These are phyloP conservation scores for Stratiolaelaps scimitus DNA, from an alignment of 1,140 invertebrate genomes.

Conservation along the genomic window DNA sequence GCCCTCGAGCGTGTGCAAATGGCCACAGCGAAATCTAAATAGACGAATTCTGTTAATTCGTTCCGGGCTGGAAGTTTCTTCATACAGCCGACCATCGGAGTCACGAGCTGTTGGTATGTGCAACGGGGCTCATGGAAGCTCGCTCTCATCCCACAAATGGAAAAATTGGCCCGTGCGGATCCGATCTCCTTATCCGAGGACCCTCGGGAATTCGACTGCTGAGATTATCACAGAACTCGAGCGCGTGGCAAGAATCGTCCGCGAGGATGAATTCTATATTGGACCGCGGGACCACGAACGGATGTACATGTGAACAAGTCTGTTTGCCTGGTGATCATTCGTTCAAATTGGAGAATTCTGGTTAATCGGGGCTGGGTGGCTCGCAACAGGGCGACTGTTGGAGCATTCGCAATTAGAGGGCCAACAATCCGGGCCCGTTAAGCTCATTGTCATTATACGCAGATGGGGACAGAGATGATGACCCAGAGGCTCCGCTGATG, in stretches of 20 bases:
- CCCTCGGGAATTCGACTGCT: conserved; percentile 51
- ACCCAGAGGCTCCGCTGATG: conserved; percentile 66
- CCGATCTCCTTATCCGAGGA: conserved; percentile 56
- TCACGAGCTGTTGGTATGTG: conserved; percentile 61
- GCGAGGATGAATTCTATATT: conserved; percentile 55
- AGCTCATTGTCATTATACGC: conserved; percentile 66
- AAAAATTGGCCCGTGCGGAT: conserved; percentile 47
- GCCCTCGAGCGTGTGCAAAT: too few species aligned
- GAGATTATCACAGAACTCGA: conserved; percentile 66
- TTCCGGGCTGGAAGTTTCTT: too few species aligned
- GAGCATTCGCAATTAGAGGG: conserved; percentile 48
- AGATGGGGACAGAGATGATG: too few species aligned
- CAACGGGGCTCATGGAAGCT: conserved; percentile 71
- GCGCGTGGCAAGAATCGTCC: conserved; percentile 52
- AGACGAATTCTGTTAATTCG: too few species aligned
- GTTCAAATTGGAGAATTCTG: conserved; percentile 53
- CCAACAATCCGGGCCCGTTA: conserved; percentile 49
- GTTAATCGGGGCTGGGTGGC: conserved; percentile 87
- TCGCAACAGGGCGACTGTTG: conserved; percentile 48
- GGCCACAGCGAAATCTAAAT: too few species aligned
- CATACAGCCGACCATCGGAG: too few species aligned
- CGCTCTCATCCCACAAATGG: conserved; percentile 56
- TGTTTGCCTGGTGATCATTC: conserved; percentile 43
- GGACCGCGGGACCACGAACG: conserved; percentile 71
- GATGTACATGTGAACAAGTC: conserved; percentile 33